A percentile compares a stretch with the other conserved stretches of the same genome.
Evolutionary conservation across 2,113 vertebrate species (phyloP).

Genomic region (Pandion haliaetus): DNA sequence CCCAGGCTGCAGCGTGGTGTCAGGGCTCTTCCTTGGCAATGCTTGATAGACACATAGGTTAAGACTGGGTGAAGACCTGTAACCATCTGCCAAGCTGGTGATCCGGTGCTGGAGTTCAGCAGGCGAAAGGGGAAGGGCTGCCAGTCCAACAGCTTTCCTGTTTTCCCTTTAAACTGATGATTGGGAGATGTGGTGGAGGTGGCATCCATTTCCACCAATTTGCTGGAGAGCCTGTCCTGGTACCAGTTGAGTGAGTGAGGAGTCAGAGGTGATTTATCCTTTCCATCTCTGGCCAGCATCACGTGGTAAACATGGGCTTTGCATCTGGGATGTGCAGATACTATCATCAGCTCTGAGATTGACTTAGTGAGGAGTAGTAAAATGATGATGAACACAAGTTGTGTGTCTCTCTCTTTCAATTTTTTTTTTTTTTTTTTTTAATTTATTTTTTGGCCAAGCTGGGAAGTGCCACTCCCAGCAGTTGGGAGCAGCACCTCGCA

Average conservation of each 20-base stretch:
- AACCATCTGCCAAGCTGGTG: neutral
- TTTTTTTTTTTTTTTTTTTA: too few relatives aligned
- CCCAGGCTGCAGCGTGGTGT: neutral
- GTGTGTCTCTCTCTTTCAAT: fast-evolving
- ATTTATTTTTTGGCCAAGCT: neutral
- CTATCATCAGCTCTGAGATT: neutral
- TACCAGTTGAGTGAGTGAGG: neutral
- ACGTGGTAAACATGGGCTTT: neutral
- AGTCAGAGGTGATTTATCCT: neutral
- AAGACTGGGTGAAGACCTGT: neutral
- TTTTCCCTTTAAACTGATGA: neutral
- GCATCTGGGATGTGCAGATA: neutral
- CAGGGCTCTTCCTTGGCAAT: neutral
- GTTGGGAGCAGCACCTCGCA: neutral
- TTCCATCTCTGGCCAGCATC: neutral
- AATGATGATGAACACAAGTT: neutral
- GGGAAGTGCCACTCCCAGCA: neutral
- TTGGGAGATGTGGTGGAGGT: neutral
- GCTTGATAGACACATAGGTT: neutral
- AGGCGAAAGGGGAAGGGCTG: neutral
- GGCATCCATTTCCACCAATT: neutral
- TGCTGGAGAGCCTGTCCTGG: neutral
- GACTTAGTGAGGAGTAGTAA: neutral
- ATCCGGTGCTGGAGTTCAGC: neutral
- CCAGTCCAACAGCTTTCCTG: neutral